Evolutionary conservation across 1,140 invertebrate genomes (phyloP).

Genomic region (Anagrus nilaparvatae): DNA sequence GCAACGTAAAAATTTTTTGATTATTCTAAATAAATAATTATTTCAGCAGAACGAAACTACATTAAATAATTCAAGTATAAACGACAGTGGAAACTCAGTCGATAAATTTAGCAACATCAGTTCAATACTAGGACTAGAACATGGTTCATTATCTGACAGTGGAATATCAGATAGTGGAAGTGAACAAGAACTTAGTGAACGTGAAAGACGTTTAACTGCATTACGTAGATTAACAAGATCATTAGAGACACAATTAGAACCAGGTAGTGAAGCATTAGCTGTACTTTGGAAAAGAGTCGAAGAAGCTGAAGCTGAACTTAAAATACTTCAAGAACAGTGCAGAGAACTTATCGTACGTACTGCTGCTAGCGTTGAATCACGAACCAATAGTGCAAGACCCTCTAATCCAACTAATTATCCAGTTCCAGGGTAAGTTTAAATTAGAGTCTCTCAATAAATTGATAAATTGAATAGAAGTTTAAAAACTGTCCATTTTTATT

Average conservation of each 20-base stretch:
- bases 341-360: constrained; percentile 60
- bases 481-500: constrained; percentile 14
- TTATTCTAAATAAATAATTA: too few species aligned
- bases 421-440: constrained; percentile 17
- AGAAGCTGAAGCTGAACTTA: constrained; percentile 68
- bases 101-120: constrained; percentile 27
- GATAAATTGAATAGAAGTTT: too few species aligned
- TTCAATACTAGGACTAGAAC: constrained; percentile 27
- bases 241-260: constrained; percentile 54
- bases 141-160: constrained; percentile 60
- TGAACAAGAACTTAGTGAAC: constrained; percentile 60
- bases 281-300: constrained; percentile 54
- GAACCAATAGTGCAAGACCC: constrained; percentile 12
- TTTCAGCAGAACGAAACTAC: too few species aligned
- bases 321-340: constrained; percentile 67
- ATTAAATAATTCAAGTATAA: constrained; percentile 17
- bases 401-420: constrained; percentile 14
- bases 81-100: constrained; percentile 10
- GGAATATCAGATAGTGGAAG: constrained; percentile 69
- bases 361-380: constrained; percentile 43
- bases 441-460: too few species aligned
- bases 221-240: constrained; percentile 55
- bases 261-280: constrained; percentile 50
- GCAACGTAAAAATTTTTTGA: too few species aligned
- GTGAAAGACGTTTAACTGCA: constrained; percentile 56